Evolutionary conservation across 1,140 invertebrate genomes (phyloP), one percentile per base, ranked within the genome.

Genomic region (Pachypsylla venusta): DNA sequence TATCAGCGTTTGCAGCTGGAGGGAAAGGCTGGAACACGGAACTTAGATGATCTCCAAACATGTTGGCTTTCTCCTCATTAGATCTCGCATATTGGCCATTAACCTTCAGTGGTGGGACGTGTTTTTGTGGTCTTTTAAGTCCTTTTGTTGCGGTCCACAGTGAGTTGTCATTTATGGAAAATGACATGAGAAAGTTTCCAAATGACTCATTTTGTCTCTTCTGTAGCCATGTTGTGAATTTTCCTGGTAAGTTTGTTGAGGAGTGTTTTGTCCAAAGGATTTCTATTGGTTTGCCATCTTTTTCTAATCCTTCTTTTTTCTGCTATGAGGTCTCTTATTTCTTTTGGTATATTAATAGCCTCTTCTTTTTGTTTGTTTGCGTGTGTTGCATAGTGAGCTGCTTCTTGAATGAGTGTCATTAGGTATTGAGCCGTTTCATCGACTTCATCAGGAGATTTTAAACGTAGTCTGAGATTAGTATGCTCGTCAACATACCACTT

Each of bases 71-170:
- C n/a, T 35, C 30, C n/a, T 35, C 10, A n/a, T 35, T 35, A 12
- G 30, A 35, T 35, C n/a, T 35, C n/a, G 30, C 30, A 35, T 35
- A 35, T 10, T 35, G 30, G 10, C 30, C 30, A 35, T 10, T 12
- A n/a, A n/a, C n/a, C n/a, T 35, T 35, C n/a, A 35, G n/a, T 12
- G 30, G 30, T 35, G 19, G 60, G n/a, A 20, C 19, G 1, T n/a
- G 24, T 24, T 35, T 1, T 25, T 55, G 30, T 1, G 55, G 35
- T 53, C 14, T 20, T 40, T 64, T 63, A 2, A 63, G 2, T 48
- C 25, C 26, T 53, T 54, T 62, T 0, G 61, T 66, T 14, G 59
- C 62, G 26, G 61, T 67, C 57, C 57, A 63, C 1, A 66, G 30
- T 1, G 64, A 64, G 22, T 63, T 63, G 10, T 61, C 59, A 12